Evolutionary conservation across 2,113 vertebrate species (phyloP).

Genomic region (Leptosomus discolor): DNA sequence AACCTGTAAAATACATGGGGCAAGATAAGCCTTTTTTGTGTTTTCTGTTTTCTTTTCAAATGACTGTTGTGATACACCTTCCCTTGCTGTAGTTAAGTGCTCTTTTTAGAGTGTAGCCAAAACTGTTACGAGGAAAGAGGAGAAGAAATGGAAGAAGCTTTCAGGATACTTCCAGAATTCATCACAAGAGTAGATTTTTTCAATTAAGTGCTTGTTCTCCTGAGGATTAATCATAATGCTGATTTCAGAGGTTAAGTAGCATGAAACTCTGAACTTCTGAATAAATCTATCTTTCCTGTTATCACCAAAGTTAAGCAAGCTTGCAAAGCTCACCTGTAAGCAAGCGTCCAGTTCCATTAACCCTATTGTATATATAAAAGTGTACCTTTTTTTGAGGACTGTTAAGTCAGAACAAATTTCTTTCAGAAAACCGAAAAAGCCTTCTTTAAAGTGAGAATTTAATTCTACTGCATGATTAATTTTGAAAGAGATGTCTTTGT

Average conservation of each 20-base stretch:
- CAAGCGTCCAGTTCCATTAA: background rate
- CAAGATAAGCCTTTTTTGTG: background rate
- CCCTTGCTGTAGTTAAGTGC: background rate
- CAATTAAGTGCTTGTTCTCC: background rate
- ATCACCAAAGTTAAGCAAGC: background rate
- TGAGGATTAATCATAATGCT: background rate
- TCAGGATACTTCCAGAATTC: background rate
- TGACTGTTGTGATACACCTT: fast-evolving
- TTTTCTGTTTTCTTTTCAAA: background rate
- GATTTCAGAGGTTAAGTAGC: background rate
- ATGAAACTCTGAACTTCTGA: background rate
- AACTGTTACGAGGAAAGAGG: background rate
- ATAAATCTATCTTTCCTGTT: background rate
- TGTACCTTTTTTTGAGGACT: background rate
- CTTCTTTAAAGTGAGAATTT: background rate
- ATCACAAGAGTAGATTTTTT: background rate
- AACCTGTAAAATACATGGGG: background rate
- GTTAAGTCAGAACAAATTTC: background rate
- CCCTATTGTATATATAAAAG: background rate
- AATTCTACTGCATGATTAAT: background rate
- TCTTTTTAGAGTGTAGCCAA: background rate
- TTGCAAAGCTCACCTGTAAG: background rate
- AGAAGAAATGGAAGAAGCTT: background rate
- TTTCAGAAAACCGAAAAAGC: background rate
- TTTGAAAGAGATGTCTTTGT: background rate